phyloP scores from a whole-genome alignment of 2,888 invertebrate species.

The Xiphydria camelus region DNA sequence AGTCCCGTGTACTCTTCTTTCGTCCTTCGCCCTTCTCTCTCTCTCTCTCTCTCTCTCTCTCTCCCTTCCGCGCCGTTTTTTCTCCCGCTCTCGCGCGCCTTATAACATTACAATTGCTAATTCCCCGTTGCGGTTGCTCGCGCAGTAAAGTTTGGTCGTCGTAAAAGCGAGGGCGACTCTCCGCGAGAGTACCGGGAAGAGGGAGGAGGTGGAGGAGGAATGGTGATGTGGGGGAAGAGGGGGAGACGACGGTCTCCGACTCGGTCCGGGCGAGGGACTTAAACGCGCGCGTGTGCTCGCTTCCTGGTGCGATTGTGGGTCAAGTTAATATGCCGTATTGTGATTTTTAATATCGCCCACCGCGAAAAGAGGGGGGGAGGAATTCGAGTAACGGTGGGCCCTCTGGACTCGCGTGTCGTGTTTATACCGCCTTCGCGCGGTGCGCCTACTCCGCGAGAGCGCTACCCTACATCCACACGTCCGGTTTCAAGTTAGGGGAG shows the following conservation, averaged over 20 bases:
- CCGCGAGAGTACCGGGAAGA: no score
- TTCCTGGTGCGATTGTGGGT: constrained; percentile 45
- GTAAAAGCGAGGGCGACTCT: constrained; percentile 50
- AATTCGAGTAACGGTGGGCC: constrained; percentile 46
- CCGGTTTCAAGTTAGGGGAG: no score
- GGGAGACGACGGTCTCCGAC: constrained; percentile 9
- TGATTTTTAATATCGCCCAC: constrained; percentile 47
- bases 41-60: constrained; percentile 13
- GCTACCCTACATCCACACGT: no score
- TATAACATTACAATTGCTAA: constrained; percentile 57
- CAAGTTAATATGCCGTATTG: constrained; percentile 50
- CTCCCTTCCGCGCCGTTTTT: constrained; percentile 17
- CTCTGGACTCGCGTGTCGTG: no score
- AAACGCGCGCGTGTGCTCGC: constrained; percentile 31
- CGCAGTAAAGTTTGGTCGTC: constrained; percentile 50
- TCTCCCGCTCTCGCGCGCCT: constrained; percentile 34
- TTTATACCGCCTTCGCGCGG: no score
- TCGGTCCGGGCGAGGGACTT: constrained; percentile 19
- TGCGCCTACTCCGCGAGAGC: no score
- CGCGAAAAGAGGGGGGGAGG: constrained; percentile 32
- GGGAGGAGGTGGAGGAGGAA: no score
- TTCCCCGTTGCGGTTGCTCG: constrained; percentile 47
- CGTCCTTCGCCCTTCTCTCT: constrained; percentile 9
- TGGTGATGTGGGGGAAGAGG: no score
- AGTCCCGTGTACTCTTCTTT: constrained; percentile 8